phyloP scores from a whole-genome alignment of 2,113 vertebrate genomes.

The Prochilodus magdalenae region DNA sequence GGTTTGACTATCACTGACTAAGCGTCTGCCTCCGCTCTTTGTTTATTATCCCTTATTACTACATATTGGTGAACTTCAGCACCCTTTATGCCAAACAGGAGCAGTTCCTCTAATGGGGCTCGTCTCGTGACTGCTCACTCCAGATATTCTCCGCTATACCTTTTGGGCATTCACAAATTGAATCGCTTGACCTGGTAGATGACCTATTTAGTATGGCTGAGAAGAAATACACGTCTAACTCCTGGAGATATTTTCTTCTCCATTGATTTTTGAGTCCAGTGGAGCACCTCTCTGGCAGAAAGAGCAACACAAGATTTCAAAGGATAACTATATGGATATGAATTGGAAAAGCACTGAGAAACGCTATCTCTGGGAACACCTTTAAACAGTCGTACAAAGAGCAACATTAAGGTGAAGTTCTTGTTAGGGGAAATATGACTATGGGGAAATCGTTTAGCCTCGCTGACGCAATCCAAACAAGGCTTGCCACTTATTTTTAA shows the following conservation, averaged over 20 bases:
- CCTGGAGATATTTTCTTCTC: conserved; percentile 43
- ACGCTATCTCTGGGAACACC: not conserved
- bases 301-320: not conserved
- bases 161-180: conserved; percentile 44
- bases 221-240: conserved; percentile 25
- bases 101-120: conserved; percentile 8
- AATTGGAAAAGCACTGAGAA: not conserved
- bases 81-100: conserved; percentile 8
- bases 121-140: conserved; percentile 8
- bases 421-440: not conserved
- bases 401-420: not conserved
- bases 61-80: not conserved
- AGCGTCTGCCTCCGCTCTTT: conserved; percentile 3
- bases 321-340: conserved; percentile 2
- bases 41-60: not conserved
- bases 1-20: not conserved
- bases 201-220: conserved; percentile 37
- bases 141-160: conserved; percentile 32
- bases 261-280: conserved; percentile 50
- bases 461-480: not conserved
- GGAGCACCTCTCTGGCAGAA: conserved; percentile 20
- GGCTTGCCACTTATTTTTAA: not conserved
- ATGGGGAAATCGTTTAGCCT: not conserved
- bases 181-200: conserved; percentile 33
- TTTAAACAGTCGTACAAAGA: not conserved